Evolutionary conservation across 2,113 vertebrate genomes (phyloP).

Genomic region (Apistogramma diplotaenia): DNA sequence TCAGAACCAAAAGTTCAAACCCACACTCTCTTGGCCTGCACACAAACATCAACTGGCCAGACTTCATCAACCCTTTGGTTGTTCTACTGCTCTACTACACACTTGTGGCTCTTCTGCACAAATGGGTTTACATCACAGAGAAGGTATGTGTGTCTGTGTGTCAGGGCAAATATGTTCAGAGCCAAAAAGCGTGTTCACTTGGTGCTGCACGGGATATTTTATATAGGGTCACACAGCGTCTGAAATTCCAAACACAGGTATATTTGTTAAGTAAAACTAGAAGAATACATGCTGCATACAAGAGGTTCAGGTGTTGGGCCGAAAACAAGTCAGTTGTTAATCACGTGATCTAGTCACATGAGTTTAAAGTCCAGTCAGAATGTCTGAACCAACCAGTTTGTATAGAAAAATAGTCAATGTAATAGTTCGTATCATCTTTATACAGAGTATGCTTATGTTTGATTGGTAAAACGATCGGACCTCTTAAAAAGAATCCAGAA

Average conservation of each 20-base stretch:
- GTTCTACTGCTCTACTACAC: conserved; percentile 81
- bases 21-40: conserved; percentile 75
- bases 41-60: conserved; percentile 74
- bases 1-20: conserved; percentile 73
- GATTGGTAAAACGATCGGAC: neutral
- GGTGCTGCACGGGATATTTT: neutral
- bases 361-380: neutral
- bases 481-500: neutral
- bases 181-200: neutral
- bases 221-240: neutral
- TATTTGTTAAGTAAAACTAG: neutral
- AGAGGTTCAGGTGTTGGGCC: neutral
- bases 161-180: neutral
- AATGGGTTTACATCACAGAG: conserved; percentile 62
- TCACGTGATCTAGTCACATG: neutral
- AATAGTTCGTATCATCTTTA: too few relatives aligned
- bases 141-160: conserved; percentile 36
- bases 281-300: neutral
- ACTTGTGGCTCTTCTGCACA: conserved; percentile 76
- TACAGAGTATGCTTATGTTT: too few relatives aligned
- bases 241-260: neutral
- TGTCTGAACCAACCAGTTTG: too few relatives aligned
- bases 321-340: neutral
- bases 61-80: conserved; percentile 77
- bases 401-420: too few relatives aligned